Percentiles rank a stretch among this genome's conserved stretches.
Conservation (phyloP, 1,140 invertebrate genomes). For the Neotoxoptera formosana region DNA sequence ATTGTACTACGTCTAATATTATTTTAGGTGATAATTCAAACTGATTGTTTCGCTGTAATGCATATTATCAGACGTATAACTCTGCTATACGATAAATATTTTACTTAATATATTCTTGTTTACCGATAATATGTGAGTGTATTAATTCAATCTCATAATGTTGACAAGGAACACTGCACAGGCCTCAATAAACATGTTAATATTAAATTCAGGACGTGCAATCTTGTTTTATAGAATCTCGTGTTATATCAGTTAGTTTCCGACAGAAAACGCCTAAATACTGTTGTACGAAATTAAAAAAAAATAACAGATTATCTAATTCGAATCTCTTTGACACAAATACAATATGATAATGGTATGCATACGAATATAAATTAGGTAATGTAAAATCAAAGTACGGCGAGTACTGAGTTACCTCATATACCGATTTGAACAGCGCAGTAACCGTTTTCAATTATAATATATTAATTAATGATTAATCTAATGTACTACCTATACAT, state of each 20-base stretch:
- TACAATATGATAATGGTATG: background rate
- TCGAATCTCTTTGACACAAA: too few relatives aligned
- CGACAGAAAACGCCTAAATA: too few relatives aligned
- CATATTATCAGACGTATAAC: background rate
- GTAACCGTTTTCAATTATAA: too few relatives aligned
- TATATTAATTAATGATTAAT: too few relatives aligned
- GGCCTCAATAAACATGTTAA: background rate
- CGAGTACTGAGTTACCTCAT: too few relatives aligned
- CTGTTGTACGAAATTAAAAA: too few relatives aligned
- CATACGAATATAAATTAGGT: background rate
- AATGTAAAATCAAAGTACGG: background rate
- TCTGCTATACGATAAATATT: background rate
- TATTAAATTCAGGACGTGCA: too few relatives aligned
- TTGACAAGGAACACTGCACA: too few relatives aligned
- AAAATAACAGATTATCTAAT: too few relatives aligned
- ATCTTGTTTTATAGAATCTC: too few relatives aligned
- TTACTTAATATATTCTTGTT: background rate
- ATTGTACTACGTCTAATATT: background rate
- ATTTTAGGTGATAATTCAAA: background rate
- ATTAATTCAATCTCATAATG: too few relatives aligned
- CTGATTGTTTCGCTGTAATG: background rate
- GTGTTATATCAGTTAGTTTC: too few relatives aligned
- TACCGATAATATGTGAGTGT: background rate
- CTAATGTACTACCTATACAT: background rate
- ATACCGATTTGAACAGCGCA: background rate